These are phyloP conservation scores for Drosophila kohkoa DNA, from an alignment of 1,140 invertebrate species.

Conservation along the genomic window DNA sequence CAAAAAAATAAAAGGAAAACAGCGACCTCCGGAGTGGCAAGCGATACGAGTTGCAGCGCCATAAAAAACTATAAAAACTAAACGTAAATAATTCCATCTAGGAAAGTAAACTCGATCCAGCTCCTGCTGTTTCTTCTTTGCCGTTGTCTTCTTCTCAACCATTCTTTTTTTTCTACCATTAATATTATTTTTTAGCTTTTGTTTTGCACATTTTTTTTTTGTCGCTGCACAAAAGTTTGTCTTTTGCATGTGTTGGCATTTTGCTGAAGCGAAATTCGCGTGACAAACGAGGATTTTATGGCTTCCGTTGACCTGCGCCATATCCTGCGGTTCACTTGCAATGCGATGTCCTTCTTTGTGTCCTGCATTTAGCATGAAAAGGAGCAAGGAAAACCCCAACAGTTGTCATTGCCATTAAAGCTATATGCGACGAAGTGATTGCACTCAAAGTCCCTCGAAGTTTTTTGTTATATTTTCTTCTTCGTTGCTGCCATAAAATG, in stretches of 20 bases:
- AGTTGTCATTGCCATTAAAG: conserved; percentile 83
- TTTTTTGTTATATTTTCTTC: conserved; percentile 39
- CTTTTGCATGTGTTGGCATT: conserved; percentile 83
- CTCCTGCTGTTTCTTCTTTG: conserved; percentile 5
- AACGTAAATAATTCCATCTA: conserved; percentile 81
- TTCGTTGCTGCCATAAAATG: conserved; percentile 72
- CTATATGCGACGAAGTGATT: conserved; percentile 79
- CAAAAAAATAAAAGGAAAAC: background rate
- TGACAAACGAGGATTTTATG: conserved; percentile 85
- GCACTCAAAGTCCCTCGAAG: conserved; percentile 42
- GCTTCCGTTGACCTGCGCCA: conserved; percentile 84
- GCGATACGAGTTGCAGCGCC: conserved; percentile 27
- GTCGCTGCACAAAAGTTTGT: conserved; percentile 65
- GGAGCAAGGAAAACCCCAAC: conserved; percentile 47
- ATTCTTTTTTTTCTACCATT: conserved; percentile 79
- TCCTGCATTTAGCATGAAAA: conserved; percentile 41
- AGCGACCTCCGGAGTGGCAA: conserved; percentile 2
- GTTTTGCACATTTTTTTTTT: conserved; percentile 47
- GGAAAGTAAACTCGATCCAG: conserved; percentile 54
- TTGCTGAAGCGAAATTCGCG: conserved; percentile 78
- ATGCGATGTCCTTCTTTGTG: conserved; percentile 49
- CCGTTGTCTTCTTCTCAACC: conserved; percentile 51
- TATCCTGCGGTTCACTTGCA: conserved; percentile 80
- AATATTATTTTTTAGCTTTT: conserved; percentile 76
- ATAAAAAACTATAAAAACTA: conserved; percentile 82